These are phyloP conservation scores for Drosophila kanekoi DNA, from an alignment of 2,888 invertebrate genomes.

Conservation along the genomic window DNA sequence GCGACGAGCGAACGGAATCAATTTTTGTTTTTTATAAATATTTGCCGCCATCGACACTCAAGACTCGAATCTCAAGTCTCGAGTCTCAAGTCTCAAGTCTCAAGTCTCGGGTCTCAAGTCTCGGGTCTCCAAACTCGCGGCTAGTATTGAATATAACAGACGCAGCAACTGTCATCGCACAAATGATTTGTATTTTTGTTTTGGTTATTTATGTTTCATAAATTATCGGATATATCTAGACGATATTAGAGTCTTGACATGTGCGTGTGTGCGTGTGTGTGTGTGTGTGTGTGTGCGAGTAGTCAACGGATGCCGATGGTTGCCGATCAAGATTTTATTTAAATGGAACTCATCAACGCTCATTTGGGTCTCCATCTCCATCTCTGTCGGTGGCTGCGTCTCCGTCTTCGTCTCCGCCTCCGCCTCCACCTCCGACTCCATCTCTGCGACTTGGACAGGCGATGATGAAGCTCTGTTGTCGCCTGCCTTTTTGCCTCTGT, in stretches of 20 bases:
- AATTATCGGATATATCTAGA: conserved; percentile 82
- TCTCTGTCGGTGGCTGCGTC: conserved; percentile 17
- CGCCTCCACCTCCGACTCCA: background rate
- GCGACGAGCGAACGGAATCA: conserved; percentile 63
- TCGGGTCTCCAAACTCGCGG: conserved; percentile 12
- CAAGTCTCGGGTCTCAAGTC: conserved; percentile 6
- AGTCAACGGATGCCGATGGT: conserved; percentile 60
- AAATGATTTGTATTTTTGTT: conserved; percentile 84
- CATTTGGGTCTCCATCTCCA: conserved; percentile 64
- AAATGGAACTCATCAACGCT: conserved; percentile 81
- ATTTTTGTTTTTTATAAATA: conserved; percentile 48
- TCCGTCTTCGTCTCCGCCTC: conserved; percentile 15
- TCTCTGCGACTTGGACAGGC: conserved; percentile 38
- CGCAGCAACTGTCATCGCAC: conserved; percentile 83
- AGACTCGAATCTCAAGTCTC: conserved; percentile 9
- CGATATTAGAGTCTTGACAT: conserved; percentile 28
- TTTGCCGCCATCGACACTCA: conserved; percentile 42
- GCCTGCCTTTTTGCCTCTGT: conserved; percentile 47
- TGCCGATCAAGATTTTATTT: conserved; percentile 79
- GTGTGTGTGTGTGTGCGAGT: conserved; percentile 33
- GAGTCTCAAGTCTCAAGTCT: background rate
- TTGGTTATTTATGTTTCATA: conserved; percentile 84
- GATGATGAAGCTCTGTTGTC: conserved; percentile 68
- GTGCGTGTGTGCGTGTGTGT: conserved; percentile 27
- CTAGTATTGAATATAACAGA: conserved; percentile 55